Percentiles rank a stretch among this genome's conserved stretches.
phyloP scores from a whole-genome alignment of 2,888 invertebrate species.

The Xanthia togata region DNA sequence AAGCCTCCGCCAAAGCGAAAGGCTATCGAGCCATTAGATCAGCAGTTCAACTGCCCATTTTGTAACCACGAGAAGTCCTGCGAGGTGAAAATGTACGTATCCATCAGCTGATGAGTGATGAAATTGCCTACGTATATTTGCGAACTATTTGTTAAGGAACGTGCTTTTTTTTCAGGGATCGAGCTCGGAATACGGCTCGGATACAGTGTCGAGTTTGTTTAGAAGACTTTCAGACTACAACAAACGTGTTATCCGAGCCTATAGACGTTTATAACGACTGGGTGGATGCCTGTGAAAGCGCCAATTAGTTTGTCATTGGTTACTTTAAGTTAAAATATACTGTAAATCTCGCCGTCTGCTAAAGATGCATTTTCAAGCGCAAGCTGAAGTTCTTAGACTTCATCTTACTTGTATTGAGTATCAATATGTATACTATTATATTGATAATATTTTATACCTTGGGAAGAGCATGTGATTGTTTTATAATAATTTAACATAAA shows the following conservation, averaged over 20 bases:
- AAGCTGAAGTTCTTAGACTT: constrained; percentile 14
- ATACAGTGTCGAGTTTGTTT: constrained; percentile 98
- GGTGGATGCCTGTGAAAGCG: constrained; percentile 99
- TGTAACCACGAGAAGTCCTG: constrained; percentile 99
- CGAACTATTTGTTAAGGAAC: constrained; percentile 9
- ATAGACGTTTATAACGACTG: constrained; percentile 99
- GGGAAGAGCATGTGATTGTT: constrained; percentile 26
- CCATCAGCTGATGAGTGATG: not conserved
- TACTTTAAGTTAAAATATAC: constrained; percentile 62
- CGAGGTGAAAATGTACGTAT: constrained; percentile 98
- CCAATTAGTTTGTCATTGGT: constrained; percentile 88
- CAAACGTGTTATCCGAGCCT: constrained; percentile 98
- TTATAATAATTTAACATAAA: constrained; percentile 39
- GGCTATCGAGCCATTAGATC: constrained; percentile 97
- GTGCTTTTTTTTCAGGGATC: constrained; percentile 94
- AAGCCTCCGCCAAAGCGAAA: constrained; percentile 99
- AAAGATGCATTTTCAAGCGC: constrained; percentile 16
- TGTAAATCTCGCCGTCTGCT: constrained; percentile 41
- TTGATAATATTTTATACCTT: constrained; percentile 41
- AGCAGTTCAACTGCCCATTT: constrained; percentile 99
- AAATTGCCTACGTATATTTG: constrained; percentile 10
- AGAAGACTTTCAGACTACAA: constrained; percentile 98
- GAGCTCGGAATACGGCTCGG: constrained; percentile 97
- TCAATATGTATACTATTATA: constrained; percentile 22
- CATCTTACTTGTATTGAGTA: constrained; percentile 13